Evolutionary conservation across 2,797 vertebrate species (phyloP).

Genomic region (Chelonia mydas): DNA sequence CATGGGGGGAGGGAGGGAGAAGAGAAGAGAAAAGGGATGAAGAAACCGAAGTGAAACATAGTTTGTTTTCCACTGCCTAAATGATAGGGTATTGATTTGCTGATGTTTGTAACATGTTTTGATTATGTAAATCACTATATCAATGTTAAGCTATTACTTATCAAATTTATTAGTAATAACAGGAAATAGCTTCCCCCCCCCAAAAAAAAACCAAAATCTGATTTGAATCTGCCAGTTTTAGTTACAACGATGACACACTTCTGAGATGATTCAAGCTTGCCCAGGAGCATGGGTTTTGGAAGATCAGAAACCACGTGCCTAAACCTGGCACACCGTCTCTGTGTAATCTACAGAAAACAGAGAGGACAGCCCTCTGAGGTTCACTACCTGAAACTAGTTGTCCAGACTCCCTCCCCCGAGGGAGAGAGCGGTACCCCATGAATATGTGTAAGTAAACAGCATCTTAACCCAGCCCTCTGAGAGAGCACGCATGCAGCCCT

Average conservation of each 20-base stretch:
- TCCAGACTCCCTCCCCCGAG: not conserved
- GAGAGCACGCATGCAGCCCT: too few species aligned
- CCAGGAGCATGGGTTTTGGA: not conserved
- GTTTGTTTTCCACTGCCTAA: fast-evolving
- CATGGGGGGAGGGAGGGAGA: not conserved
- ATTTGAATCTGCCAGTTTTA: not conserved
- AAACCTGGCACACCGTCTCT: not conserved
- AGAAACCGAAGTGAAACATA: not conserved
- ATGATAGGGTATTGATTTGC: fast-evolving
- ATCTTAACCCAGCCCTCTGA: too few species aligned
- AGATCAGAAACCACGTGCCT: not conserved
- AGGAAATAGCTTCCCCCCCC: not conserved
- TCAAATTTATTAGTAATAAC: not conserved
- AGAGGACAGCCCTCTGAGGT: not conserved
- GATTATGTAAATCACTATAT: fast-evolving
- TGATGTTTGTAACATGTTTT: fast-evolving
- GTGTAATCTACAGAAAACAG: not conserved
- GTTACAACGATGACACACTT: fast-evolving
- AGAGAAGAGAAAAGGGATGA: not conserved
- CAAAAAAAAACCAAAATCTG: too few species aligned
- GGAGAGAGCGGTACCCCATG: too few species aligned
- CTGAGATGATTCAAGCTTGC: not conserved
- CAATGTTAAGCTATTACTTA: not conserved
- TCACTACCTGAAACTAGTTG: not conserved
- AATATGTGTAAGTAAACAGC: too few species aligned